A percentile compares a stretch with the other conserved stretches of the same genome.
Conservation (phyloP, 2,888 invertebrate species). For the Cynaeus angustus region DNA sequence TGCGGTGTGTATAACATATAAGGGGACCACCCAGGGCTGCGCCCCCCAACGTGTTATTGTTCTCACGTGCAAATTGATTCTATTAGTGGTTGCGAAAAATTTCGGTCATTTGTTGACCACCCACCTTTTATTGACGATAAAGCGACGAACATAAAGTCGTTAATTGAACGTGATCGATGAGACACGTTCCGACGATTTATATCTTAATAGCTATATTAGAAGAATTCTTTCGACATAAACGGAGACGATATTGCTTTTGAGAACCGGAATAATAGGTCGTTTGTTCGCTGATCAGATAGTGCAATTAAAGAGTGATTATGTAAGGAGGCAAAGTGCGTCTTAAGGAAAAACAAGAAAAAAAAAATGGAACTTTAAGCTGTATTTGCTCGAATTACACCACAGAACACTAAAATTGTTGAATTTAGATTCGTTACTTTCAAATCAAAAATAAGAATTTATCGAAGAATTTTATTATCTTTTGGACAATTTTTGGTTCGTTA, state of each 20-base stretch:
- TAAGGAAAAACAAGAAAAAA: too few species aligned
- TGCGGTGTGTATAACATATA: neutral
- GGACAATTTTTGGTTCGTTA: too few species aligned
- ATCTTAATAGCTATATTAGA: slow-evolving; percentile 42
- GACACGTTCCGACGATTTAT: slow-evolving; percentile 49
- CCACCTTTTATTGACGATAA: slow-evolving; percentile 10
- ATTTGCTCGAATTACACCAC: too few species aligned
- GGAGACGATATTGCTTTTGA: slow-evolving; percentile 31
- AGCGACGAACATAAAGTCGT: too few species aligned
- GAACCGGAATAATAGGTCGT: slow-evolving; percentile 25
- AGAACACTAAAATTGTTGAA: too few species aligned
- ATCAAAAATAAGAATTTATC: too few species aligned
- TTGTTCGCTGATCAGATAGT: slow-evolving; percentile 19
- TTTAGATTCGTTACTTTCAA: too few species aligned
- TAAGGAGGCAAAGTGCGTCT: slow-evolving; percentile 34
- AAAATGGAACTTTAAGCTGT: too few species aligned
- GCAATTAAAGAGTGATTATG: slow-evolving; percentile 33
- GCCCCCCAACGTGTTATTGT: neutral
- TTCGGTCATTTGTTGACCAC: neutral
- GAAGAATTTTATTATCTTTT: too few species aligned
- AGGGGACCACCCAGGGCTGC: slow-evolving; percentile 31
- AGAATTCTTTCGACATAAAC: slow-evolving; percentile 44
- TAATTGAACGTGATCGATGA: slow-evolving; percentile 45
- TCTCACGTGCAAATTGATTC: too few species aligned
- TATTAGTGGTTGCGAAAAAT: too few species aligned